Conservation (phyloP, 2,797 vertebrate species). For the Xyrichtys novacula region DNA sequence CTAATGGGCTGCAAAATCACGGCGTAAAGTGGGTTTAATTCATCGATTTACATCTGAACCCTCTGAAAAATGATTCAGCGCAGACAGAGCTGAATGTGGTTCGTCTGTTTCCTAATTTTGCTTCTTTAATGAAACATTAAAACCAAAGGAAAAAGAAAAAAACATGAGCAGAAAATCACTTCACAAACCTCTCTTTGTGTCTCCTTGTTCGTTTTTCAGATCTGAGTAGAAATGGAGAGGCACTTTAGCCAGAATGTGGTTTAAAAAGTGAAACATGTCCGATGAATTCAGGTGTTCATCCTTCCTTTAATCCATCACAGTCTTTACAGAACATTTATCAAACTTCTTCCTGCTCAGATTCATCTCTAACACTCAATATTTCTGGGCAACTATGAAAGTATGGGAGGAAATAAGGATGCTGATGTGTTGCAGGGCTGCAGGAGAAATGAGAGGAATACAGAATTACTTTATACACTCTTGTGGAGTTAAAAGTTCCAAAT, state of each 20-base stretch:
- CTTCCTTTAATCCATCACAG: not conserved
- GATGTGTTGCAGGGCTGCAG: not conserved
- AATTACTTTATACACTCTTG: too few relatives aligned
- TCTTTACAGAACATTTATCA: slow-evolving; percentile 7
- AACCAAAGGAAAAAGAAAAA: too few relatives aligned
- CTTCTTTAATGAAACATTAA: too few relatives aligned
- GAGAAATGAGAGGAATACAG: slow-evolving; percentile 21
- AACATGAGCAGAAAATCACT: too few relatives aligned
- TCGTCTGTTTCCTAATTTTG: too few relatives aligned
- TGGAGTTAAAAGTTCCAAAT: too few relatives aligned
- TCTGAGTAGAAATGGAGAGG: not conserved
- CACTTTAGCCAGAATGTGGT: slow-evolving; percentile 3
- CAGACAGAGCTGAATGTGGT: not conserved
- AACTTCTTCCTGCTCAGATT: not conserved
- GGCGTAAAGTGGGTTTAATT: not conserved
- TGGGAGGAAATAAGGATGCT: not conserved
- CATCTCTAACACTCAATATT: slow-evolving; percentile 1
- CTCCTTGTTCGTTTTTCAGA: slow-evolving; percentile 4
- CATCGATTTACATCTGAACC: not conserved
- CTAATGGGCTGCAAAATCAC: not conserved
- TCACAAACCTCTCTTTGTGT: slow-evolving; percentile 23
- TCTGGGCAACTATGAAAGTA: not conserved
- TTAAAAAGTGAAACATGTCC: not conserved
- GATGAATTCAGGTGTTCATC: slow-evolving; percentile 4
- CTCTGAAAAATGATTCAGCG: not conserved